Base-by-base conservation (phyloP, 2,888 invertebrate genomes). In the Drosophila fulvimacula region DNA sequence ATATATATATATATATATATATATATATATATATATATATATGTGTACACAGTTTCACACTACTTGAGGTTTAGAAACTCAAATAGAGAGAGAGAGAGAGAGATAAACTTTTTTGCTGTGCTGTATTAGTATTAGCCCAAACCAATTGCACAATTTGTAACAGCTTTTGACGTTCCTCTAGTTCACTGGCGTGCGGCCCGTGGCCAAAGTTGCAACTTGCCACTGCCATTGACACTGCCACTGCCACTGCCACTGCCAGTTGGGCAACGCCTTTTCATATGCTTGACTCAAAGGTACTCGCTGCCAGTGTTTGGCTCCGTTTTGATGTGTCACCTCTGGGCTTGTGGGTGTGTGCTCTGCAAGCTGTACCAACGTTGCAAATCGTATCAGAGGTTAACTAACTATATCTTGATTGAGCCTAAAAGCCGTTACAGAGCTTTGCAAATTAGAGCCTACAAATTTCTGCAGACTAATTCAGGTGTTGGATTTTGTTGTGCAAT, bases 91-190 rank as follows among this genome's bases (percentile, higher is more conserved):
- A 46, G 27, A n/a, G 5, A 46, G n/a, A 27, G 36, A 36, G n/a
- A 36, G 9, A 44, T 24, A 17, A 10, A 19, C 41, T 61, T 55
- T 56, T 55, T 42, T 52, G 66, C 58, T 52, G 66, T 32, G 49
- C 63, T 59, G 75, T 70, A 68, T 75, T 69, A 57, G 73, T 74
- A 85, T 85, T 83, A 82, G 83, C 86, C 86, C 75, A 84, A 83
- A 81, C 86, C 83, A 86, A 86, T 83, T 83, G 83, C 83, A 83
- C 83, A 83, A 83, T 83, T 83, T 86, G 83, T 83, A 85, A 79
- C 86, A 82, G 83, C 86, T 85, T 83, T 83, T 83, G 83, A 82
- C 74, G 83, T 76, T 76, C 57, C 65, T 77, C 67, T 38, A 57
- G 66, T 66, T 75, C 62, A 42, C 32, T 72, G 38, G 58, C 48